Percentiles rank a stretch among this genome's conserved stretches.
These are phyloP conservation scores for Stenolophus ochropezus DNA, from an alignment of 2,888 invertebrate genomes.

Conservation along the genomic window DNA sequence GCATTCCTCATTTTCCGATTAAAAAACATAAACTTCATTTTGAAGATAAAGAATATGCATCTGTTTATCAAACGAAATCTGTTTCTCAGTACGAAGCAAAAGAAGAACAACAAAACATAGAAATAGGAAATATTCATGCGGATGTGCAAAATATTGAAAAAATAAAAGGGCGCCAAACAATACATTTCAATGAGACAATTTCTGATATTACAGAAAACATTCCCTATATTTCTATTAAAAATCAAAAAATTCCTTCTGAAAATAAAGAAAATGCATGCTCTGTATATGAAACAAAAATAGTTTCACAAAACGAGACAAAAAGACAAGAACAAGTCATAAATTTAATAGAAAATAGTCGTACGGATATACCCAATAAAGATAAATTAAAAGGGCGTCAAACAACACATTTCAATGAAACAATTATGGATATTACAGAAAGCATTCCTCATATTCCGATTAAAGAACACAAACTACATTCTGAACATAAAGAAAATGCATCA, in stretches of 20 bases:
- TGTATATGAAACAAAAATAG: neutral
- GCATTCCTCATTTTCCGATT: neutral
- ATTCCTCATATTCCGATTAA: neutral
- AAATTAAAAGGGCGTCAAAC: too few species aligned
- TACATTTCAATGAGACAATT: too few species aligned
- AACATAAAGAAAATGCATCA: neutral
- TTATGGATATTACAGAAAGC: neutral
- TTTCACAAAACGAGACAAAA: neutral
- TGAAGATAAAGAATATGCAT: neutral
- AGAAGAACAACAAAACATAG: neutral
- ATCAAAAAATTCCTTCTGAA: too few species aligned
- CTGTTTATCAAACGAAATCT: neutral
- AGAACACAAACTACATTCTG: neutral
- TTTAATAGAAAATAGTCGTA: neutral
- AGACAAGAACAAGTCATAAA: neutral
- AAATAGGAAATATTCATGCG: neutral
- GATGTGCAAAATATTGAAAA: neutral
- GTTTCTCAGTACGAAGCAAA: neutral
- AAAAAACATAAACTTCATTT: constrained; percentile 2
- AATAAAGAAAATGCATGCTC: too few species aligned
- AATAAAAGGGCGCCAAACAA: too few species aligned
- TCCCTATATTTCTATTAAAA: neutral
- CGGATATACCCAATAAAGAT: neutral
- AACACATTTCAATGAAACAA: neutral
- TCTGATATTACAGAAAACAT: neutral